These are phyloP conservation scores for Umimayanthus chanpuru DNA, from an alignment of 92 coral and sea anemone species.

Conservation along the genomic window DNA sequence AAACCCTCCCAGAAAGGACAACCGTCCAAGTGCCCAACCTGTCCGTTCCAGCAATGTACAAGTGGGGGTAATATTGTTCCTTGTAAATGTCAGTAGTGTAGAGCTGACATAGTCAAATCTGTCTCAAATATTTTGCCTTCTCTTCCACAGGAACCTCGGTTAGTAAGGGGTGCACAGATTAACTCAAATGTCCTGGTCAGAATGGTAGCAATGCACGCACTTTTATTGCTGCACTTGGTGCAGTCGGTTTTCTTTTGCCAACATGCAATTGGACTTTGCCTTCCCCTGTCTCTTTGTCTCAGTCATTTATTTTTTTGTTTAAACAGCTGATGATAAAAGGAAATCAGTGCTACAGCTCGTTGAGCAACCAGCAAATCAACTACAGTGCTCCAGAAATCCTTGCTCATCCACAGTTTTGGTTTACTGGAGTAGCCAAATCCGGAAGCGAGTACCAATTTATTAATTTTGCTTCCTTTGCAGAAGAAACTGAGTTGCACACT, in stretches of 20 bases:
- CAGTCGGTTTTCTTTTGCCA: constrained; percentile 47
- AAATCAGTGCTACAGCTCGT: constrained; percentile 48
- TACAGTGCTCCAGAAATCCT: constrained; percentile 59
- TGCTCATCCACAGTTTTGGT: constrained; percentile 50
- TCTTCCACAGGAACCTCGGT: constrained; percentile 33
- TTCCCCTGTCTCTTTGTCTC: constrained; percentile 27
- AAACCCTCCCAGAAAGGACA: not conserved
- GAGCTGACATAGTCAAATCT: not conserved
- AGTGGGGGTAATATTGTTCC: constrained; percentile 1
- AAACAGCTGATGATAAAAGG: too few relatives aligned
- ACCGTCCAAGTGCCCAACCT: constrained; percentile 39
- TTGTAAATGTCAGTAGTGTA: constrained; percentile 57
- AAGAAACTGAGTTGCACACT: not conserved
- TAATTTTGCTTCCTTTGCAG: constrained; percentile 42
- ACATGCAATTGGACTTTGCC: constrained; percentile 37
- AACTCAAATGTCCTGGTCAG: constrained; percentile 34
- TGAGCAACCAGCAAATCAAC: constrained; percentile 40
- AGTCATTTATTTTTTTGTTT: too few relatives aligned
- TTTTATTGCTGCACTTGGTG: constrained; percentile 49
- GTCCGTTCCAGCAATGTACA: constrained; percentile 40
- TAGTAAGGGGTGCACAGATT: constrained; percentile 35
- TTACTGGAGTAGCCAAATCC: constrained; percentile 43
- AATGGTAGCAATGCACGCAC: constrained; percentile 53
- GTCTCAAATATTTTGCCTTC: not conserved
- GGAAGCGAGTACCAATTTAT: constrained; percentile 50